Conservation (phyloP, 2,888 invertebrate genomes). For the Rambutsinella grinnellia region DNA sequence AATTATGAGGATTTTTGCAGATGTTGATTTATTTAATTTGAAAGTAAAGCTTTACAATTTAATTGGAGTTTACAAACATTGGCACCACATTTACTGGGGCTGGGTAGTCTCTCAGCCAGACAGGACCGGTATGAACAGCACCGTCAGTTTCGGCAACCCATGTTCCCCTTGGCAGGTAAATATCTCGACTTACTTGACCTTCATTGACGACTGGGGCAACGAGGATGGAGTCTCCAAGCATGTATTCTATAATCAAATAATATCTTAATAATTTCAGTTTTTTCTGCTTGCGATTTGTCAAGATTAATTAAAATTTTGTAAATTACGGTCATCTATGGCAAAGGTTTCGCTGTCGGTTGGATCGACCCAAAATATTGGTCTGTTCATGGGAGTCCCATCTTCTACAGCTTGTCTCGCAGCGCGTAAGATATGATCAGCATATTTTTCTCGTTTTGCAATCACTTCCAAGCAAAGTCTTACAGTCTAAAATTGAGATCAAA, state of each 20-base stretch:
- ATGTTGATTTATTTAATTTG: neutral
- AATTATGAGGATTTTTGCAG: too few species aligned
- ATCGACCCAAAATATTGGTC: constrained; percentile 89
- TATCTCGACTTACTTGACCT: constrained; percentile 75
- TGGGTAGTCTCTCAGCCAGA: constrained; percentile 75
- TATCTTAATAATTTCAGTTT: too few species aligned
- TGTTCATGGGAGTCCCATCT: constrained; percentile 80
- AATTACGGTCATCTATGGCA: constrained; percentile 70
- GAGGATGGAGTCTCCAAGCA: constrained; percentile 82
- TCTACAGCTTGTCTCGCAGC: constrained; percentile 73
- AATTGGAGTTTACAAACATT: too few species aligned
- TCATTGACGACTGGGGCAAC: constrained; percentile 82
- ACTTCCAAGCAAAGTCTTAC: constrained; percentile 42
- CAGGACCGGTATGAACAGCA: constrained; percentile 73
- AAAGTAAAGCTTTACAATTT: neutral
- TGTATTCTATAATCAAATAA: constrained; percentile 75
- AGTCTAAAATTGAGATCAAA: constrained; percentile 15
- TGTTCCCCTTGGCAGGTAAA: constrained; percentile 81
- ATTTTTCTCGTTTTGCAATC: constrained; percentile 36
- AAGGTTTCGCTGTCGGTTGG: constrained; percentile 77
- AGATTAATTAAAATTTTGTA: neutral
- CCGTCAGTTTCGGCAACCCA: constrained; percentile 72
- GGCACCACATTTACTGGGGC: neutral
- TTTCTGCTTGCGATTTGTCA: too few species aligned
- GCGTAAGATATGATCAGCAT: constrained; percentile 71